Evolutionary conservation across 2,797 vertebrate species (phyloP).

Genomic region (Nothura maculosa): DNA sequence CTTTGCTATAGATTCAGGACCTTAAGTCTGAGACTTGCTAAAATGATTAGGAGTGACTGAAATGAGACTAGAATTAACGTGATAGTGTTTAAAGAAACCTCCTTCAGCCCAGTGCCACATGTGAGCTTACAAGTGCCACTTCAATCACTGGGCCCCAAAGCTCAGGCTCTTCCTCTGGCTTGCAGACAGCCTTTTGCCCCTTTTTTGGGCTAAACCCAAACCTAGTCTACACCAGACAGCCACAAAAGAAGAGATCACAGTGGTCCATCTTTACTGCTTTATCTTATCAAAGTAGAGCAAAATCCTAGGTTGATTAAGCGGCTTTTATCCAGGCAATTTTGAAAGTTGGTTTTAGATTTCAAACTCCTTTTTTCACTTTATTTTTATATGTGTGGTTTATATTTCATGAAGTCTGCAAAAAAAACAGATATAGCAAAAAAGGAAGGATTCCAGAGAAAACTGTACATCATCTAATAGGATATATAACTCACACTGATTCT

Average conservation of each 20-base stretch:
- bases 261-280: neutral
- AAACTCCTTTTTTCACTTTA: neutral
- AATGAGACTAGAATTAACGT: neutral
- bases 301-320: neutral
- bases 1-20: neutral
- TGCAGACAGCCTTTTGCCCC: neutral
- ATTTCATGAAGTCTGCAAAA: neutral
- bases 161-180: neutral
- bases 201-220: neutral
- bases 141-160: neutral
- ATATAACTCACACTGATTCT: fast-evolving
- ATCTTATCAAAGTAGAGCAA: neutral
- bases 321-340: neutral
- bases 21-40: neutral
- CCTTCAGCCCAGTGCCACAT: neutral
- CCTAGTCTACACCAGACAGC: neutral
- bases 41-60: neutral
- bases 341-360: neutral
- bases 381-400: neutral
- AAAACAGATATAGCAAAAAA: neutral
- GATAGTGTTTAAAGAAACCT: neutral
- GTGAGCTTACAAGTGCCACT: neutral
- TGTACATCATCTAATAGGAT: neutral
- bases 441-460: neutral
- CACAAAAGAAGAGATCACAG: neutral